Conservation (phyloP, 2,888 invertebrate species). For the Chirona hameri region DNA sequence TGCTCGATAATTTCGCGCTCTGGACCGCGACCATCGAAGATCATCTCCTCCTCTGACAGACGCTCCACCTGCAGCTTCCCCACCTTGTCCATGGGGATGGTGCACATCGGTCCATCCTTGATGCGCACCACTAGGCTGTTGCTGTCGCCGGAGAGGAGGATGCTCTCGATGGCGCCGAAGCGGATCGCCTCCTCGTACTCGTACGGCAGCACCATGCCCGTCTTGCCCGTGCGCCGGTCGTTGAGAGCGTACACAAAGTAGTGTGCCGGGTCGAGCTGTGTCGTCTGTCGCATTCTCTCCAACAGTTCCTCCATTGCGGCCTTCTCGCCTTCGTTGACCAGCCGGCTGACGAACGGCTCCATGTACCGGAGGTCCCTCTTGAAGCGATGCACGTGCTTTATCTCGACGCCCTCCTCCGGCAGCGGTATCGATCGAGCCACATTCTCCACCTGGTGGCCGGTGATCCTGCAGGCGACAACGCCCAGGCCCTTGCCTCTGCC, state of each 20-base stretch:
- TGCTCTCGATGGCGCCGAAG: conserved; percentile 37
- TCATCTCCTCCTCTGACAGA: conserved; percentile 30
- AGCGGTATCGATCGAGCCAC: not conserved
- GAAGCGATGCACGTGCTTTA: conserved; percentile 5
- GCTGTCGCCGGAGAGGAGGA: conserved; percentile 38
- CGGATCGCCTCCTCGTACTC: conserved; percentile 39
- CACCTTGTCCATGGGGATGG: conserved; percentile 34
- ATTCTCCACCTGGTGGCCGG: conserved; percentile 1
- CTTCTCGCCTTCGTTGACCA: not conserved
- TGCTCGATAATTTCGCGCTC: conserved; percentile 37
- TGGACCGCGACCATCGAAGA: conserved; percentile 38
- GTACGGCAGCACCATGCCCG: conserved; percentile 35
- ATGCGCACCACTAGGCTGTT: conserved; percentile 37
- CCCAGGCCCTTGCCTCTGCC: conserved; percentile 35
- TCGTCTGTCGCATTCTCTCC: conserved; percentile 36
- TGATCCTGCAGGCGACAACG: conserved; percentile 8
- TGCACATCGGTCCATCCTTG: conserved; percentile 37
- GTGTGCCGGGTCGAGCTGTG: conserved; percentile 30
- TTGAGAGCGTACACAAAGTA: conserved; percentile 37
- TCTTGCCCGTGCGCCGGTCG: conserved; percentile 34
- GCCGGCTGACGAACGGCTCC: conserved; percentile 8
- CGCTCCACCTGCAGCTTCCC: conserved; percentile 33
- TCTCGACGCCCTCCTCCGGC: not conserved
- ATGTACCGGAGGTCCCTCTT: conserved; percentile 12
- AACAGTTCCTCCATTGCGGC: conserved; percentile 35